Conservation (phyloP, 2,113 vertebrate species). For the Serranochromis macrocephalus region DNA sequence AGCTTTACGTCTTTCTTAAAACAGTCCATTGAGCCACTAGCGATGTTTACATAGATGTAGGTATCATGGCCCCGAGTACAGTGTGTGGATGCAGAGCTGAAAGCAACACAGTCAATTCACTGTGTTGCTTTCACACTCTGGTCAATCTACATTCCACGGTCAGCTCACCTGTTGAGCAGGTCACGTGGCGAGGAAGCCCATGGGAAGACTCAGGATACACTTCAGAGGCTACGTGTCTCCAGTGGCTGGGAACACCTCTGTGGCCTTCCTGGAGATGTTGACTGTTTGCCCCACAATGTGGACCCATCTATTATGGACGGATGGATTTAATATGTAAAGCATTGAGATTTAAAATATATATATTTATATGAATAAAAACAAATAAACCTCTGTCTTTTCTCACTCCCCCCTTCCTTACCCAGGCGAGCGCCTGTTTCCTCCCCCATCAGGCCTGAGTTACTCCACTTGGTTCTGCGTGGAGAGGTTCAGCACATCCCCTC, state of each 20-base stretch:
- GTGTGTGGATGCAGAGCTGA: background rate
- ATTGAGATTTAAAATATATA: background rate
- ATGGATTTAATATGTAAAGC: background rate
- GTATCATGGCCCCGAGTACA: accelerated
- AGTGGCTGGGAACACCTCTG: background rate
- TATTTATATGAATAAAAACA: background rate
- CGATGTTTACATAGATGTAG: background rate
- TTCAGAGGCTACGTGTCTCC: background rate
- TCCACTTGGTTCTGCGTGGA: slow-evolving; percentile 97
- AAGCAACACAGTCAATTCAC: accelerated
- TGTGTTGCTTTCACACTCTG: background rate
- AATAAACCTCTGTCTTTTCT: background rate
- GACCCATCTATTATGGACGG: background rate
- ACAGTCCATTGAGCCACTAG: background rate
- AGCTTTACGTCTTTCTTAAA: accelerated
- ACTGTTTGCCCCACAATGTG: accelerated
- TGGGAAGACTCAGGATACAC: accelerated
- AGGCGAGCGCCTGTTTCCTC: slow-evolving; percentile 95
- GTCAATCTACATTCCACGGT: background rate
- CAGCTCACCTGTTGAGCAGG: background rate
- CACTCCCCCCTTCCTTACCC: background rate
- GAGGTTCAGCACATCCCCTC: slow-evolving; percentile 80
- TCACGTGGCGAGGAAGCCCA: accelerated
- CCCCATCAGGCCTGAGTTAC: slow-evolving; percentile 91
- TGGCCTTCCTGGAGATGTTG: background rate